Conservation (phyloP, 2,113 vertebrate genomes). For the Tangachromis dhanisi region DNA sequence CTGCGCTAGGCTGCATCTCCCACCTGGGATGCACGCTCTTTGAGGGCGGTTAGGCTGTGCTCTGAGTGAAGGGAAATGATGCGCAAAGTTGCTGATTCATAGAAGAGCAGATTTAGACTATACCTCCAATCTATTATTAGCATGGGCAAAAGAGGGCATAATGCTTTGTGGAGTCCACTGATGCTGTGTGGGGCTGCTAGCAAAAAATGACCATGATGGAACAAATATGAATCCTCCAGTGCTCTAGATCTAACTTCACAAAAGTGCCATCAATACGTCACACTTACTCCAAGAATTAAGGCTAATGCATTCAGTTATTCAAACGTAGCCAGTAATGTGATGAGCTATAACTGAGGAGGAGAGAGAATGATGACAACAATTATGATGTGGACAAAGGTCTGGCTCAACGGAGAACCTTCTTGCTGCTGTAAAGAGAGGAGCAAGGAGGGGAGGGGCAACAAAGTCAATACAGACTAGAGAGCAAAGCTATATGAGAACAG, state of each 20-base stretch:
- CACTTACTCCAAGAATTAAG: not conserved
- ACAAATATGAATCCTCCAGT: not conserved
- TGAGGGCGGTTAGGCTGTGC: not conserved
- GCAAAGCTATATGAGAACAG: slow-evolving; percentile 33
- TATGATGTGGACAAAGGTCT: slow-evolving; percentile 53
- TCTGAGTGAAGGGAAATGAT: not conserved
- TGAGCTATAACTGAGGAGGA: slow-evolving; percentile 26
- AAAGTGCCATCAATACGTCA: not conserved
- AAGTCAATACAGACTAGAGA: slow-evolving; percentile 37
- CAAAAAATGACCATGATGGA: not conserved
- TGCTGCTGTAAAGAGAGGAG: slow-evolving; percentile 35
- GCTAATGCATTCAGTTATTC: slow-evolving; percentile 18
- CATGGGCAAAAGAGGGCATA: not conserved
- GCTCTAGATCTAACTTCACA: not conserved
- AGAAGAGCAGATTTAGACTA: slow-evolving; percentile 1
- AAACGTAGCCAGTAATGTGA: slow-evolving; percentile 7
- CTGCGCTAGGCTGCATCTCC: not conserved
- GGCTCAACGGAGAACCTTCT: slow-evolving; percentile 16
- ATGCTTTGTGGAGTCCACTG: not conserved
- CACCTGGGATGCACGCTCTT: slow-evolving; percentile 14
- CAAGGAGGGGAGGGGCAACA: not conserved
- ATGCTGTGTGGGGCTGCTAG: not conserved
- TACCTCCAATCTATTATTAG: not conserved
- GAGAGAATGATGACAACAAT: not conserved
- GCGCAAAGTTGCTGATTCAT: slow-evolving; percentile 19